Evolutionary conservation across 2,113 vertebrate genomes (phyloP).

Genomic region (Charina bottae): DNA sequence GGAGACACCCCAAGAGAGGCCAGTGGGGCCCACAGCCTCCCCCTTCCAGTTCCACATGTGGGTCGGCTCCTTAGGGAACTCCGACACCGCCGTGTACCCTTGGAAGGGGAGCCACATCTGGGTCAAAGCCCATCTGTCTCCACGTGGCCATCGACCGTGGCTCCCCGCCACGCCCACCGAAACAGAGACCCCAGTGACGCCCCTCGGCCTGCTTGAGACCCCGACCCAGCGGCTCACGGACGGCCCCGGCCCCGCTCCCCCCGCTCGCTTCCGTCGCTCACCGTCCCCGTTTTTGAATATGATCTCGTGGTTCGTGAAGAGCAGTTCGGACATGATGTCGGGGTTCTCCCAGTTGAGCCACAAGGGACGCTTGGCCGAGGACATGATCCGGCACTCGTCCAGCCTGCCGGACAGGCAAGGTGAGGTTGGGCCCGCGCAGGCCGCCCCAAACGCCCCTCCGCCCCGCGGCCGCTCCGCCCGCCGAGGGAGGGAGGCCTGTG

Average conservation of each 20-base stretch:
- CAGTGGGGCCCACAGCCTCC: no score
- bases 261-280: background rate
- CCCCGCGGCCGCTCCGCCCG: rapidly evolving
- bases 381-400: conserved; percentile 74
- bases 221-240: background rate
- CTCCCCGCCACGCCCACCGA: background rate
- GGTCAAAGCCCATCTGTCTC: background rate
- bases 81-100: background rate
- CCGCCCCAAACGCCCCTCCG: no score
- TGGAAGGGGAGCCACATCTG: background rate
- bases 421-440: background rate
- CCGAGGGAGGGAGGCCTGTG: background rate
- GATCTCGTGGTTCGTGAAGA: conserved; percentile 73
- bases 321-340: conserved; percentile 72
- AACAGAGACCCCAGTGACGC: background rate
- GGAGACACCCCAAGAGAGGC: no score
- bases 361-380: conserved; percentile 70
- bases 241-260: background rate
- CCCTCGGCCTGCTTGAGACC: no score
- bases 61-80: background rate
- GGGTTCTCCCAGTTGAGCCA: conserved; percentile 76
- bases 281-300: conserved; percentile 74
- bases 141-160: rapidly evolving
- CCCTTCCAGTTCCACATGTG: background rate
- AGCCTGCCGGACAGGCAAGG: conserved; percentile 36